These are phyloP conservation scores for Parotocinclus haroldoi DNA, from an alignment of 2,797 vertebrate genomes.

Conservation along the genomic window DNA sequence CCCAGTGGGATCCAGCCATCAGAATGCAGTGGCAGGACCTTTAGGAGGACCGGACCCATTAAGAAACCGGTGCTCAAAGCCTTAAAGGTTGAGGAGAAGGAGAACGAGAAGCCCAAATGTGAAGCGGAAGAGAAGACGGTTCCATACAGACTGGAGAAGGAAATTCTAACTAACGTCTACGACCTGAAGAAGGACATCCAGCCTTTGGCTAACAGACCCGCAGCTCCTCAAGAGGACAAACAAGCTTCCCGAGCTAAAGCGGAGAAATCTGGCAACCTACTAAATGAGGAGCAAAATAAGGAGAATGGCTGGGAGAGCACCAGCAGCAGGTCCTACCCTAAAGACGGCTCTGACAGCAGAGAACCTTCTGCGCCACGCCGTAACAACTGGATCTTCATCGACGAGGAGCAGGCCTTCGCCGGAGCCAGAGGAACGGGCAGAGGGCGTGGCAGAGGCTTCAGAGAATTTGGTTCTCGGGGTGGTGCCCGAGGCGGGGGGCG, in stretches of 20 bases:
- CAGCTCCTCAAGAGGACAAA: conserved; percentile 73
- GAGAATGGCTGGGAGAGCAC: conserved; percentile 74
- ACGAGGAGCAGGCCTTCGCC: conserved; percentile 95
- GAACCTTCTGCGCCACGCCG: conserved; percentile 81
- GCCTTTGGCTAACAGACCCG: conserved; percentile 62
- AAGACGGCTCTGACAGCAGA: conserved; percentile 67
- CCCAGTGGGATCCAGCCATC: conserved; percentile 74
- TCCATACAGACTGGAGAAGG: conserved; percentile 78
- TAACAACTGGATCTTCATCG: conserved; percentile 98
- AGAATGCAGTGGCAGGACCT: conserved; percentile 75
- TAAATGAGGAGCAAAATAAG: conserved; percentile 47
- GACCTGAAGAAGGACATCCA: conserved; percentile 78
- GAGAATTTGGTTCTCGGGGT: conserved; percentile 81
- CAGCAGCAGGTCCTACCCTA: conserved; percentile 60
- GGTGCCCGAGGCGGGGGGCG: conserved; percentile 58
- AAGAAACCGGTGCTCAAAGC: conserved; percentile 97
- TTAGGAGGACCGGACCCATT: conserved; percentile 89
- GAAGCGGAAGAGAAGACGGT: conserved; percentile 81
- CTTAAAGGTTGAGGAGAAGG: conserved; percentile 96
- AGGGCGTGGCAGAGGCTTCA: conserved; percentile 82
- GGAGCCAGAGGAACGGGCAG: conserved; percentile 78
- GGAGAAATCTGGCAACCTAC: conserved; percentile 67
- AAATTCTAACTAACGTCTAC: conserved; percentile 75
- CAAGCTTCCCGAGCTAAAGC: conserved; percentile 59
- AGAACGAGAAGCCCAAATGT: conserved; percentile 87